These are phyloP conservation scores for Gymnobelideus leadbeateri DNA, from an alignment of 2,113 vertebrate genomes.

Conservation along the genomic window DNA sequence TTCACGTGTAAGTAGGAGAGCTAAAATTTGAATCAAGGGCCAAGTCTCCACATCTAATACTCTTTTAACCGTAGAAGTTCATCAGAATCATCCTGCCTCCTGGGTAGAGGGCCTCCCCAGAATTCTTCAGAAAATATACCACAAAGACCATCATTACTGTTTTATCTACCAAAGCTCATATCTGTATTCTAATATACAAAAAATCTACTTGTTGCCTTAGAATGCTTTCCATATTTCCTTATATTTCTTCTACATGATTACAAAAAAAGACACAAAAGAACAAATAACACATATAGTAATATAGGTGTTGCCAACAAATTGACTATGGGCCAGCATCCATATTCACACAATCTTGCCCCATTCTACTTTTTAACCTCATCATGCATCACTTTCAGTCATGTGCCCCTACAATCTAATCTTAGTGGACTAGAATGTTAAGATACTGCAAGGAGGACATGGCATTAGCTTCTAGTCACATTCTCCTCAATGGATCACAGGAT, in stretches of 20 bases:
- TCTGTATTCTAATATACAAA: neutral
- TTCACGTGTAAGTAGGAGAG: neutral
- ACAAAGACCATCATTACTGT: neutral
- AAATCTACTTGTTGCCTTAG: neutral
- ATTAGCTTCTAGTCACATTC: neutral
- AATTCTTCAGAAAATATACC: neutral
- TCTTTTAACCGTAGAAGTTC: too few relatives aligned
- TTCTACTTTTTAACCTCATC: neutral
- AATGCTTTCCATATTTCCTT: neutral
- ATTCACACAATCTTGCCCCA: neutral
- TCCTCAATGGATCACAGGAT: neutral
- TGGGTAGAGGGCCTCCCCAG: too few relatives aligned
- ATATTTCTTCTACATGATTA: neutral
- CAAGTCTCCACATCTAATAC: too few relatives aligned
- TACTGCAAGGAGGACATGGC: neutral
- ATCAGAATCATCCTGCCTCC: too few relatives aligned
- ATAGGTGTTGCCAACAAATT: neutral
- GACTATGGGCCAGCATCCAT: neutral
- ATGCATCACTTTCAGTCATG: neutral
- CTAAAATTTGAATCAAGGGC: neutral
- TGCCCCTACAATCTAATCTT: neutral
- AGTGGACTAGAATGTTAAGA: neutral
- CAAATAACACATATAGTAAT: neutral
- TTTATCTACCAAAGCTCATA: neutral
- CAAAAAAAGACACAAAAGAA: neutral